These are phyloP conservation scores for Pteromalus puparum DNA, from an alignment of 1,140 invertebrate genomes.

Conservation along the genomic window DNA sequence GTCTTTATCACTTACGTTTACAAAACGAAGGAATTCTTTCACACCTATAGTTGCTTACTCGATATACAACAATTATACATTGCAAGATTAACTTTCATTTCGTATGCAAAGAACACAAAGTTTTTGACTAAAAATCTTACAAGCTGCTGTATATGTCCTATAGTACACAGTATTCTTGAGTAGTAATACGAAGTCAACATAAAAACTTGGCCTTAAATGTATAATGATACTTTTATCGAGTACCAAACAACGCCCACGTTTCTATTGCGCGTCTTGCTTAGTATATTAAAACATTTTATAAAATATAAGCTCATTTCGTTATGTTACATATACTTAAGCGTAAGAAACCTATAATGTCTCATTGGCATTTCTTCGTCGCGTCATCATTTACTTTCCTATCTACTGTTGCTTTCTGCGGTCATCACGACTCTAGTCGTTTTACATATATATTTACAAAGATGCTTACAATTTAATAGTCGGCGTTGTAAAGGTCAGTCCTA, in stretches of 20 bases:
- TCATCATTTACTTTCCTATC: background rate
- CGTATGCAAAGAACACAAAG: background rate
- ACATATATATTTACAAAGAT: background rate
- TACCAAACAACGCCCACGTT: background rate
- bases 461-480: background rate
- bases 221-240: background rate
- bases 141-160: background rate
- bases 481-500: background rate
- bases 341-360: conserved; percentile 21
- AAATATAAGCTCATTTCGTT: conserved; percentile 47
- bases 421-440: background rate
- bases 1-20: conserved; percentile 10
- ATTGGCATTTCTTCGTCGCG: background rate
- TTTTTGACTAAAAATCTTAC: background rate
- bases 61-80: background rate
- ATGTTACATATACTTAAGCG: conserved; percentile 14
- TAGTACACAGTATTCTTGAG: too few relatives aligned
- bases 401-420: background rate
- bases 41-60: background rate
- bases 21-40: background rate
- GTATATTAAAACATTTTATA: conserved; percentile 38
- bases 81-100: background rate
- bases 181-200: background rate
- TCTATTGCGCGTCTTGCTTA: background rate
- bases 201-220: background rate